Percentiles rank a stretch among this genome's conserved stretches.
Conservation (phyloP, 2,888 invertebrate species). For the Pyrgus malvae region DNA sequence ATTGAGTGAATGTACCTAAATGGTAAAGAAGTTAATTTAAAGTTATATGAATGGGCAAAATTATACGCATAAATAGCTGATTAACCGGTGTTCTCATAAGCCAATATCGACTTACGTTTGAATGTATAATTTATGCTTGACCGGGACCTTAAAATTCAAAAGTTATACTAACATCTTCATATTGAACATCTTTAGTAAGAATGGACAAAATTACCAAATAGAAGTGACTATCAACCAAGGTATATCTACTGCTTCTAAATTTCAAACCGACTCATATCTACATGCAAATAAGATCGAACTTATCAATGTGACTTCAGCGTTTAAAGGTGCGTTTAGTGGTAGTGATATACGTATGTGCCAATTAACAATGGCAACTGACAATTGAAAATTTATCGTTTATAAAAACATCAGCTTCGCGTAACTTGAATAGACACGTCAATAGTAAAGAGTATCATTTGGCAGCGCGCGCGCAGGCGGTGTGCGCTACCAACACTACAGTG, state of each 20-base stretch:
- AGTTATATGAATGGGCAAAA: constrained; percentile 43
- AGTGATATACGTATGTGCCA: constrained; percentile 48
- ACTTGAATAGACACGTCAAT: constrained; percentile 68
- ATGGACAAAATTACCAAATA: constrained; percentile 40
- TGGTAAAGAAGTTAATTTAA: neutral
- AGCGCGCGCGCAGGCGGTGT: constrained; percentile 46
- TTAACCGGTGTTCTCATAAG: constrained; percentile 51
- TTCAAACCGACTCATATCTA: neutral
- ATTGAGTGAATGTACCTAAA: too few relatives aligned
- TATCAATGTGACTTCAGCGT: neutral
- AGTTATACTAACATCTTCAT: constrained; percentile 25
- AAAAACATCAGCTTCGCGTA: constrained; percentile 64
- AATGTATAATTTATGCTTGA: constrained; percentile 63
- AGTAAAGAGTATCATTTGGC: constrained; percentile 63
- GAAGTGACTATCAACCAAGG: neutral
- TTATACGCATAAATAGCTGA: constrained; percentile 53
- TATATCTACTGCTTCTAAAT: constrained; percentile 11
- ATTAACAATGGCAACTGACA: constrained; percentile 58
- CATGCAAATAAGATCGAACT: constrained; percentile 3
- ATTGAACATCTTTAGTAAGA: constrained; percentile 36
- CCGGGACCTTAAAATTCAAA: constrained; percentile 10
- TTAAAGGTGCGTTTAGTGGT: constrained; percentile 21
- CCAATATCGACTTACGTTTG: constrained; percentile 42
- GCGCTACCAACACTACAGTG: constrained; percentile 31
- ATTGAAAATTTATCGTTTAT: constrained; percentile 69